A percentile compares a stretch with the other conserved stretches of the same genome.
Conservation (phyloP, 2,888 invertebrate genomes). For the Dicyrtoma fusca region DNA sequence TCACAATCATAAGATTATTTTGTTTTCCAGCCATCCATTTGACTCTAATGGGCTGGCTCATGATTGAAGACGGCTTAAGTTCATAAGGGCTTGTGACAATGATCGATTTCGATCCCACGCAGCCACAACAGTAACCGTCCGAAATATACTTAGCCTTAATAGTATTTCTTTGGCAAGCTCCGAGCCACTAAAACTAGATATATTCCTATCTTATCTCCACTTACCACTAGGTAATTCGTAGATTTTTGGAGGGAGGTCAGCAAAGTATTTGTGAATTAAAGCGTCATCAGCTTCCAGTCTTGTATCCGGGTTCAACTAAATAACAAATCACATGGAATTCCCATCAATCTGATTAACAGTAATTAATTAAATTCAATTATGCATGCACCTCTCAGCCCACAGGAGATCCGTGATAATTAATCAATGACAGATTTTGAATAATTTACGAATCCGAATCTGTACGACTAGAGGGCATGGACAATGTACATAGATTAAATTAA, state of each 20-base stretch:
- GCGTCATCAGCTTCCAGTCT: conserved; percentile 87
- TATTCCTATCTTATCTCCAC: conserved; percentile 54
- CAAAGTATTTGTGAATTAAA: conserved; percentile 87
- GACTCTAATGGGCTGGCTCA: conserved; percentile 33
- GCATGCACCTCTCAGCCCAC: too few species aligned
- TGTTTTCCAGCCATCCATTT: conserved; percentile 17
- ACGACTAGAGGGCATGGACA: too few species aligned
- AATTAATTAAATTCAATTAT: neutral
- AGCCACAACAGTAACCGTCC: conserved; percentile 21
- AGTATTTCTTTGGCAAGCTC: conserved; percentile 4
- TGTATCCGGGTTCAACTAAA: conserved; percentile 77
- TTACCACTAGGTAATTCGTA: conserved; percentile 91
- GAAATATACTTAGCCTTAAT: conserved; percentile 23
- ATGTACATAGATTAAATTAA: neutral
- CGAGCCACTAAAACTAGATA: neutral
- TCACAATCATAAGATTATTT: conserved; percentile 28
- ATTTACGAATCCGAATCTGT: neutral
- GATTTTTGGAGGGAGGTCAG: conserved; percentile 83
- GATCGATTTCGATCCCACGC: conserved; percentile 34
- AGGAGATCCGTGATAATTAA: too few species aligned
- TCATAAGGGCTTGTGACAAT: conserved; percentile 44
- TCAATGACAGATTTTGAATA: neutral
- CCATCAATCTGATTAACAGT: neutral
- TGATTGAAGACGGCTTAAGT: conserved; percentile 36
- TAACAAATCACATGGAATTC: conserved; percentile 13